Base-by-base conservation (phyloP, 2,888 invertebrate genomes). In the Stegophylla sp. region DNA sequence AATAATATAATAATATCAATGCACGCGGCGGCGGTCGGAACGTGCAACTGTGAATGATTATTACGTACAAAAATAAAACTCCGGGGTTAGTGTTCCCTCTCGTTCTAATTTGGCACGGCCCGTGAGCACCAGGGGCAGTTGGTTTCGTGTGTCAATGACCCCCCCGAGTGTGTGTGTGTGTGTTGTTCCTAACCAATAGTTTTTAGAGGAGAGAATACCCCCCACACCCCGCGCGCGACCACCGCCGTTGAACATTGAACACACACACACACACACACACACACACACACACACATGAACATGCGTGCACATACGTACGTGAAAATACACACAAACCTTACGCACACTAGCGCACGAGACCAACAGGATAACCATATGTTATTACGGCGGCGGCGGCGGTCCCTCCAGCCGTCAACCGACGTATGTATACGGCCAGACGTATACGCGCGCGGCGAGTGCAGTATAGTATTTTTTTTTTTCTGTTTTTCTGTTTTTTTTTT, bases 81-180 rank as follows among this genome's bases (percentile, higher is more conserved):
- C n/a, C 71, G 79, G 79, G 79, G 79, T 79, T 79, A 79, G 69
- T 17, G 79, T 69, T 67, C 67, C 69, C 77, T 66, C n/a, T 34
- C 67, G 79, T 79, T 79, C 69, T 79, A 79, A 79, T 79, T 79
- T 79, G 79, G 79, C 79, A 79, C n/a, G 77, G 77, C 67, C 69
- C 56, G 61, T 28, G 69, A 69, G 69, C 79, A 66, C 61, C 71
- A 71, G 79, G 79, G 79, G 79, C 79, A 71, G 79, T 79, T 79
- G 79, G 79, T 79, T 61, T 79, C 71, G 69, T 71, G 69, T 71
- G 79, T 79, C 79, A 79, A 69, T 71, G 79, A 79, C 79, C 79
- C 59, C n/a, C 61, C 64, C 41, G 41, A 3, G 64, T 26, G 75
- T 48, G n/a, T n/a, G n/a, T n/a, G n/a, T n/a, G n/a, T n/a, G n/a